Evolutionary conservation across 1,140 invertebrate species (phyloP), one percentile per base, ranked within the genome.

Genomic region (Penaeus japonicus): DNA sequence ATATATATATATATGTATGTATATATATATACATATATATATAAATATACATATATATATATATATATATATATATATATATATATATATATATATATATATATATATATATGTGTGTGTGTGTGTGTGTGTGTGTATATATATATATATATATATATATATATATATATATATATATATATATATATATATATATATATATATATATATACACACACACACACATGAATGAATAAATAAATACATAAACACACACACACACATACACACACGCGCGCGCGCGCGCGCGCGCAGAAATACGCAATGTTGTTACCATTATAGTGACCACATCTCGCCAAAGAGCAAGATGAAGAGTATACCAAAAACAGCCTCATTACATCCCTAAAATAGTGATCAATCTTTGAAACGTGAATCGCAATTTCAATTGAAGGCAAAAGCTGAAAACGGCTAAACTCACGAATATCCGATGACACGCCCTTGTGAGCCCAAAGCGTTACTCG

Each of bases 131-230:
- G 35, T 78, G 47, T 80, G 47, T 80, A 53, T 80, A 53, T 80
- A 18, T 80, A 53, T 80, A 53, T 80, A 18, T 80, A 53, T 80
- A 53, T 80, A 53, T 80, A 53, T 80, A 53, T 80, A 53, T 80
- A 7, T 80, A 27, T 17, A n/a, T 80, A 22, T 80, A n/a, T 75
- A 75, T 75, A 27, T 15, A 27, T 30, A 75, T 30, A 75, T 30
- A 75, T 30, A 75, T 30, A 75, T 30, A 75, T 30, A 75, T 30
- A 75, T 30, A 75, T 30, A 75, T 30, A 75, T 30, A 75, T 30
- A 75, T 30, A 75, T 30, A 75, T 30, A 75, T 30, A 75, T 30
- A 75, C 27, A 75, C 27, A 79, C 39, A 79, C 39, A 79, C 39
- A 79, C 39, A 79, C 39, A 79, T 39, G 47, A n/a, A 79, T 39